phyloP scores from a whole-genome alignment of 2,113 vertebrate genomes.

The Odocoileus virginianus region DNA sequence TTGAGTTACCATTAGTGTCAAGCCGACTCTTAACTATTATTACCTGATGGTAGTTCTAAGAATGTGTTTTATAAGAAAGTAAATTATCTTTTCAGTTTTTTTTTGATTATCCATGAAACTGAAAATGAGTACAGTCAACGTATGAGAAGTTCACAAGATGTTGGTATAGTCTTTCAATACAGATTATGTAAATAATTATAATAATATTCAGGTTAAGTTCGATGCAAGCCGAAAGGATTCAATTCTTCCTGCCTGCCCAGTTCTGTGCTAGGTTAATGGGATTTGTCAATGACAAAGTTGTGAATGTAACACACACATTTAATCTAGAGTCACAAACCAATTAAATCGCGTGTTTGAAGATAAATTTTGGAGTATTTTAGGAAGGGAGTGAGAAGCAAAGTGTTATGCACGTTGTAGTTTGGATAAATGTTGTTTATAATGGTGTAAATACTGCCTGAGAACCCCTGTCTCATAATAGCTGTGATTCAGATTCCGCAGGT shows the following conservation, averaged over 20 bases:
- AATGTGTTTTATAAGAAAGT: background rate
- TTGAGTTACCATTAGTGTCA: background rate
- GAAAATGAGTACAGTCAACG: background rate
- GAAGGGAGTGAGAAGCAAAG: background rate
- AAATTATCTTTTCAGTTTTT: background rate
- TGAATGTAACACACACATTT: background rate
- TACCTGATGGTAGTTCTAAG: background rate
- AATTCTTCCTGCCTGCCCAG: background rate
- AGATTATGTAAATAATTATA: background rate
- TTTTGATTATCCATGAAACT: background rate
- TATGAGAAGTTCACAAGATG: background rate
- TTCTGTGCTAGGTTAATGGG: background rate
- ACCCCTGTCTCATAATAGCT: background rate
- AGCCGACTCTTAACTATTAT: background rate
- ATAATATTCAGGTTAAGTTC: background rate
- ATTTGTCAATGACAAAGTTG: background rate
- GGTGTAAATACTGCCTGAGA: background rate
- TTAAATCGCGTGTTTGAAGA: background rate
- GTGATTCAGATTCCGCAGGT: background rate
- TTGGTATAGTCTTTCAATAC: background rate
- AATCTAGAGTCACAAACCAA: background rate
- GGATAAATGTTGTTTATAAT: background rate
- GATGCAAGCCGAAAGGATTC: background rate
- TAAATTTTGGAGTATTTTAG: background rate
- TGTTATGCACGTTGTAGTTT: background rate